Conservation (phyloP, 2,888 invertebrate genomes). For the Dascillus cervinus region DNA sequence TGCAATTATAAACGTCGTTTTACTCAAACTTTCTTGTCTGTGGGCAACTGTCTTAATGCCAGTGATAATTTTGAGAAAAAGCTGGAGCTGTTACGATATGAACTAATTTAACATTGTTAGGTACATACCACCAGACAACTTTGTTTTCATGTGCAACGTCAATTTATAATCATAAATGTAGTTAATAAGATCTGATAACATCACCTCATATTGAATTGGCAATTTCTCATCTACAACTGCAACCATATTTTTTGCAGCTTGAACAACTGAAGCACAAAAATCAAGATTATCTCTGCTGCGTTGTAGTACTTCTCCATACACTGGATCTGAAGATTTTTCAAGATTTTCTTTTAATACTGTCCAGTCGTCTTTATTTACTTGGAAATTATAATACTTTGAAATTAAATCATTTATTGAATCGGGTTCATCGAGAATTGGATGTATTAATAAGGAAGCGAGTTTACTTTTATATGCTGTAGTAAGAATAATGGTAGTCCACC, state of each 20-base stretch:
- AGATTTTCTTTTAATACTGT: slow-evolving; percentile 5
- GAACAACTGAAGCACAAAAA: slow-evolving; percentile 4
- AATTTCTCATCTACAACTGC: slow-evolving; percentile 7
- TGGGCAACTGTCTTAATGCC: no score
- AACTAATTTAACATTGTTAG: no score
- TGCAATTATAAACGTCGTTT: no score
- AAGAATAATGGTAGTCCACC: slow-evolving; percentile 6
- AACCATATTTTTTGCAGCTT: slow-evolving; percentile 4
- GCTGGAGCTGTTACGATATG: no score
- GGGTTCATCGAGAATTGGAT: slow-evolving; percentile 1
- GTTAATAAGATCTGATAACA: no score
- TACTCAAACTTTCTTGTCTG: no score
- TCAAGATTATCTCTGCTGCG: slow-evolving; percentile 1
- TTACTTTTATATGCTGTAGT: slow-evolving; percentile 7
- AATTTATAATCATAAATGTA: no score
- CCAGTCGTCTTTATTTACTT: slow-evolving; percentile 8
- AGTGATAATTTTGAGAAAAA: no score
- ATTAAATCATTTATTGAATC: slow-evolving; percentile 4
- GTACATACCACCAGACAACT: no score
- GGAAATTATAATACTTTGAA: no score
- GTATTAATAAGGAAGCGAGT: slow-evolving; percentile 5
- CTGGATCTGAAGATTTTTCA: slow-evolving; percentile 3
- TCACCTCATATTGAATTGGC: slow-evolving; percentile 5
- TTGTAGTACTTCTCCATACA: slow-evolving; percentile 2
- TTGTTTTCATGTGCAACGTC: no score